Base-by-base conservation (phyloP, 2,888 invertebrate species). In the Leptopilina syphax region DNA sequence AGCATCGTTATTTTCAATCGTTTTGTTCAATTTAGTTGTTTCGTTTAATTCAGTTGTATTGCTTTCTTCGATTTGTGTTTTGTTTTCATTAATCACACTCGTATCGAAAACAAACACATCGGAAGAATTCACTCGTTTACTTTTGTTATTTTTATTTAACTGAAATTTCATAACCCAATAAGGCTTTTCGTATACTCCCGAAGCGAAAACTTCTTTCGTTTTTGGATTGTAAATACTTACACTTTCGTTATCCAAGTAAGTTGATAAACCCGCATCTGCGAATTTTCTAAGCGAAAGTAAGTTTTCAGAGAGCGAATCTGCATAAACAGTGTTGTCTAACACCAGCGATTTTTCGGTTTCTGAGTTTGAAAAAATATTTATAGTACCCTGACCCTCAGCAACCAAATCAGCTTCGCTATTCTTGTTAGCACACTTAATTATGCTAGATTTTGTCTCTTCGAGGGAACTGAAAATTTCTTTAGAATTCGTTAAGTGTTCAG, bases 371-470 rank as follows among this genome's bases (percentile, higher is more conserved):
- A 67, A 27, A n/a, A 77, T 6, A 24, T 18, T 7, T 24, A 80
- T 47, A n/a, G 34, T 65, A 0, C 81, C 81, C 47, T 18, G 63
- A n/a, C 79, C 79, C 44, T 76, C 65, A 34, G 77, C 57, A 47
- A 34, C 10, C 10, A 79, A 41, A 50, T 81, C 79, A 6, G 79
- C 81, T n/a, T 13, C 54, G 2, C 18, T 24, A 50, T 78, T 70
- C 65, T 81, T 79, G 18, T 81, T 79, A 18, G 77, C 78, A 65
- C 81, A 81, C 77, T 79, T 81, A 13, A 81, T 81, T 57, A 77
- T 67, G 10, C 79, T 66, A n/a, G 41, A 65, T 3, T 70, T 63
- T 44, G 65, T 63, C 27, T 67, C 68, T 10, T 81, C 44, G 60
- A 79, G 67, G 47, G 7, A 3, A 50, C 41, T 44, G 67, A 78